Conservation (phyloP, 1,140 invertebrate genomes). For the Drosophila willistoni region DNA sequence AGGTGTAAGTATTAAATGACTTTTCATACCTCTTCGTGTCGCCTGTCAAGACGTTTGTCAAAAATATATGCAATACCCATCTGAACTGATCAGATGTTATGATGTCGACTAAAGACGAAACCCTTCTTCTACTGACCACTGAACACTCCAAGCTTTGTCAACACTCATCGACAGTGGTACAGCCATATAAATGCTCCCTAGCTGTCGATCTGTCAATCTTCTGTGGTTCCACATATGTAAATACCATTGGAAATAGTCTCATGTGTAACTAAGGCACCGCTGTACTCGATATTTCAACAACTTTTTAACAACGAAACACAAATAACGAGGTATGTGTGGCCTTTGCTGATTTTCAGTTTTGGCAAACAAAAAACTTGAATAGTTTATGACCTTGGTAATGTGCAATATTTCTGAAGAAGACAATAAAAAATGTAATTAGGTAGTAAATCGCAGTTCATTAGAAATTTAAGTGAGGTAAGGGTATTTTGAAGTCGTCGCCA, state of each 20-base stretch:
- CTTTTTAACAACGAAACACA: too few relatives aligned
- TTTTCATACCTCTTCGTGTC: conserved; percentile 49
- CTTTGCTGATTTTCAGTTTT: too few relatives aligned
- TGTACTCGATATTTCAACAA: too few relatives aligned
- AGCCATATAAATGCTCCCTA: conserved; percentile 15
- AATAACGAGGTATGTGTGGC: too few relatives aligned
- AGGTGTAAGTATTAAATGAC: conserved; percentile 69
- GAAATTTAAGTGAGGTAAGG: not conserved
- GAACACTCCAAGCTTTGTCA: conserved; percentile 4
- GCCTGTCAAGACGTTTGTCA: conserved; percentile 73
- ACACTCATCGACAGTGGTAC: conserved; percentile 17
- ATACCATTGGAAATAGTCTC: too few relatives aligned
- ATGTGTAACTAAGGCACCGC: too few relatives aligned
- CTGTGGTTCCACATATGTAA: conserved; percentile 2
- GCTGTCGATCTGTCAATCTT: conserved; percentile 11
- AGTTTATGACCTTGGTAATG: too few relatives aligned
- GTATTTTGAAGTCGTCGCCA: not conserved
- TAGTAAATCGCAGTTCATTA: too few relatives aligned
- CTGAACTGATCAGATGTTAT: conserved; percentile 39
- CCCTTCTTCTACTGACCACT: conserved; percentile 24
- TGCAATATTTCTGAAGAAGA: too few relatives aligned
- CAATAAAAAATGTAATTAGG: too few relatives aligned
- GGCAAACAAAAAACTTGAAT: too few relatives aligned
- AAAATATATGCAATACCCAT: conserved; percentile 17
- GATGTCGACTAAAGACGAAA: conserved; percentile 54